Evolutionary conservation across 2,797 vertebrate species (phyloP), one percentile per base, ranked within the genome.

Genomic region (Tapirus indicus): DNA sequence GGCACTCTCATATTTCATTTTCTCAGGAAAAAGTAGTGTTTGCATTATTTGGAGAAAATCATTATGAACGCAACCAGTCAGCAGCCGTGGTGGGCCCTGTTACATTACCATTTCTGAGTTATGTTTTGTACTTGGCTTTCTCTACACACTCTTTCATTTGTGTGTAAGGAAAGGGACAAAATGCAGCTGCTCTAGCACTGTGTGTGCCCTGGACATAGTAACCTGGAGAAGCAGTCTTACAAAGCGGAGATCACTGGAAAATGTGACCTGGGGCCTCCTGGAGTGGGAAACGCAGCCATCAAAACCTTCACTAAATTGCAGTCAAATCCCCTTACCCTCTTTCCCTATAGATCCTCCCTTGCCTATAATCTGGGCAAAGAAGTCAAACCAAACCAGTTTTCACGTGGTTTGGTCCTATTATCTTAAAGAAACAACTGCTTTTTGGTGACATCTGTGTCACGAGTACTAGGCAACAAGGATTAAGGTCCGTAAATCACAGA

Each of bases 21-120:
- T 94, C 93, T 35, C 18, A 3, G 96, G 58, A 84, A 97, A 97
- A 97, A 95, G 94, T 66, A 96, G 56, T 93, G 95, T 80, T 85
- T 0, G 91, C 41, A 95, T 94, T 98, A 90, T 97, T 97, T 96
- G 93, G 97, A 92, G 95, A 95, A 96, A 97, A 97, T 94, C 95
- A 97, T 98, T 97, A 95, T 3, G 25, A 96, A 97, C 93, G 10
- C 18, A 47, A 16, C 60, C 47, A 84, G 13, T 96, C 75, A 3
- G 82, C 68, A 74, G 71, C 74, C 3, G 11, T 9, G 2, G 97
- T 88, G 64, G 88, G 56, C 84, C 52, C 35, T 44, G 82, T 56
- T 69, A 29, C 60, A 8, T 0, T 56, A 52, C 85, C 78, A 47
- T 95, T 62, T 2, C 25, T 75, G 94, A 95, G 27, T 77, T 96